A percentile compares a stretch with the other conserved stretches of the same genome.
These are phyloP conservation scores for Dyspetes luteomarginatus DNA, from an alignment of 2,888 invertebrate species.

Conservation along the genomic window DNA sequence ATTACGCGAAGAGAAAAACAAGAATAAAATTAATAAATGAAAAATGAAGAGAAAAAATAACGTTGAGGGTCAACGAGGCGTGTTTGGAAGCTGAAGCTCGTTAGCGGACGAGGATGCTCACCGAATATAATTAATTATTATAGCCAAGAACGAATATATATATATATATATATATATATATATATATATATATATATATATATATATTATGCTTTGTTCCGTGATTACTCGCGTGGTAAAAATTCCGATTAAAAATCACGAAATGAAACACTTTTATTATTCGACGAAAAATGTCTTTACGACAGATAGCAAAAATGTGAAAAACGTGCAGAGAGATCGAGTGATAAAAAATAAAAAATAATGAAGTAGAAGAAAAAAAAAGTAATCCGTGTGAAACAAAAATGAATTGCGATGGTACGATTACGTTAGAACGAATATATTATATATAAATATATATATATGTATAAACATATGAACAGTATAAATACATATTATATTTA, in stretches of 20 bases:
- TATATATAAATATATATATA: constrained; percentile 67
- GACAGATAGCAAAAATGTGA: constrained; percentile 18
- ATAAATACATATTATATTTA: constrained; percentile 75
- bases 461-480: constrained; percentile 62
- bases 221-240: constrained; percentile 39
- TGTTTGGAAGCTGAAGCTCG: constrained; percentile 36
- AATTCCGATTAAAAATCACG: constrained; percentile 23
- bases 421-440: constrained; percentile 72
- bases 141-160: constrained; percentile 32
- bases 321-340: constrained; percentile 23
- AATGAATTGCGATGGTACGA: constrained; percentile 69
- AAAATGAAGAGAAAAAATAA: constrained; percentile 12
- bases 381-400: constrained; percentile 57
- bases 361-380: constrained; percentile 34
- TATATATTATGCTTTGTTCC: constrained; percentile 45
- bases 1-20: constrained; percentile 35
- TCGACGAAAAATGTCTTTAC: constrained; percentile 23
- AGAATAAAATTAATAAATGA: constrained; percentile 3
- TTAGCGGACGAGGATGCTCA: constrained; percentile 44
- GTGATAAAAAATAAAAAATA: constrained; percentile 44
- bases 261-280: constrained; percentile 28
- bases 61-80: constrained; percentile 32
- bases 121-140: constrained; percentile 56
- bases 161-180: too few relatives aligned
- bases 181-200: too few relatives aligned